These are phyloP conservation scores for Pionites leucogaster DNA, from an alignment of 2,113 vertebrate genomes.

Conservation along the genomic window DNA sequence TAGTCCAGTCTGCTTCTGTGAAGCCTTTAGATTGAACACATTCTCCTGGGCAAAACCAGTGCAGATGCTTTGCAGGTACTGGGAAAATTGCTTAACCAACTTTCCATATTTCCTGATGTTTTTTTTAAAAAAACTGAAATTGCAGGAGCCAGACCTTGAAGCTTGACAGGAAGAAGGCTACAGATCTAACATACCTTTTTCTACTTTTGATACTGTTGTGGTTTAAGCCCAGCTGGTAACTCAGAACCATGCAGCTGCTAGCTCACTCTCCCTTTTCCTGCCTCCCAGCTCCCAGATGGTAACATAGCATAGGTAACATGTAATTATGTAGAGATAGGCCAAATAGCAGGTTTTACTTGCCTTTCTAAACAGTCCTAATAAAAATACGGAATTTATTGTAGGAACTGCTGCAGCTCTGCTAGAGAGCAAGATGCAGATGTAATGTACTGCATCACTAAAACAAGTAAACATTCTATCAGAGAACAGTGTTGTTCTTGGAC, in stretches of 20 bases:
- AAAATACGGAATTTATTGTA: not conserved
- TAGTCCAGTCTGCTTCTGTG: not conserved
- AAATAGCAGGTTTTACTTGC: not conserved
- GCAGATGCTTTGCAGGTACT: not conserved
- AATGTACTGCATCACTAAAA: not conserved
- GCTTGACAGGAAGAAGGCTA: not conserved
- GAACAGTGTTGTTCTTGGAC: not conserved
- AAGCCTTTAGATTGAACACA: not conserved
- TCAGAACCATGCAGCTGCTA: not conserved
- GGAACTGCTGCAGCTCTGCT: not conserved
- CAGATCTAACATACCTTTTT: not conserved
- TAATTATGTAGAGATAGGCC: not conserved
- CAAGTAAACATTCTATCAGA: not conserved
- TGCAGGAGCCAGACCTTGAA: not conserved
- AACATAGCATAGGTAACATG: not conserved
- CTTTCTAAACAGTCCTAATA: not conserved
- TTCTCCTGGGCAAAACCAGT: not conserved
- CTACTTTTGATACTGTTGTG: not conserved
- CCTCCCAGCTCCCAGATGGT: not conserved
- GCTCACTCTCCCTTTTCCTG: not conserved
- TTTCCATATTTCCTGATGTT: fast-evolving
- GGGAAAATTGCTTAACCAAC: not conserved
- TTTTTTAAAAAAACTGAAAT: not conserved
- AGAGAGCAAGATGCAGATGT: not conserved
- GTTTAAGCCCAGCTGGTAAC: not conserved